These are phyloP conservation scores for Anser brachyrhynchus DNA, from an alignment of 2,113 vertebrate genomes.

Conservation along the genomic window DNA sequence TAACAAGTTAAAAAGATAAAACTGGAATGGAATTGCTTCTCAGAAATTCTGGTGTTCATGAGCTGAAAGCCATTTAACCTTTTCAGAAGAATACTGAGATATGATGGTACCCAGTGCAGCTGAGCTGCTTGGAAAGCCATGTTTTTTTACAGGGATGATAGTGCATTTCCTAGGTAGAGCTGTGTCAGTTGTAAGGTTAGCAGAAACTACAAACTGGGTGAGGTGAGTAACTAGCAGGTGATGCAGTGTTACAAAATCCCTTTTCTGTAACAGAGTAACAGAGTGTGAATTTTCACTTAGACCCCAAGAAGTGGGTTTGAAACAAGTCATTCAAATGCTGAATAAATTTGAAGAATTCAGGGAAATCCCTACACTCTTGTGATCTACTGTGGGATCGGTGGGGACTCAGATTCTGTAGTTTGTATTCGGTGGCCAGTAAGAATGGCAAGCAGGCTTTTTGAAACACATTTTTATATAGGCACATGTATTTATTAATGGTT, in stretches of 20 bases:
- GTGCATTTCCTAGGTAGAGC: background rate
- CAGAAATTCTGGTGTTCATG: background rate
- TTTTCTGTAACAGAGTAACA: background rate
- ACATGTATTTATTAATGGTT: background rate
- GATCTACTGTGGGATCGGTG: rapidly evolving
- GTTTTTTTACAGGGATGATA: background rate
- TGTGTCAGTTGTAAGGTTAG: background rate
- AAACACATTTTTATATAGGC: background rate
- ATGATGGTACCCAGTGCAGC: background rate
- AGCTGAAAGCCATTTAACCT: background rate
- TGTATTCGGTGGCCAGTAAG: background rate
- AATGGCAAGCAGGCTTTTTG: background rate
- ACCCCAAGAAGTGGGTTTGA: background rate
- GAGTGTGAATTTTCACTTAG: background rate
- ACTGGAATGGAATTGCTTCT: background rate
- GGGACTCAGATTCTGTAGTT: background rate
- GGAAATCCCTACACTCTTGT: background rate
- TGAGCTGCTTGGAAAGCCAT: background rate
- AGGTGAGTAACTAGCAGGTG: background rate
- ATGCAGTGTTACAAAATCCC: background rate
- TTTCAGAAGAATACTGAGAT: background rate
- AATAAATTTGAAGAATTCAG: background rate
- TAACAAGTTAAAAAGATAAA: background rate
- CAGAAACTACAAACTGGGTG: background rate
- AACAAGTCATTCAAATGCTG: background rate